A percentile compares a stretch with the other conserved stretches of the same genome.
These are phyloP conservation scores for Gonatopus flavifemur DNA, from an alignment of 1,140 invertebrate species.

Conservation along the genomic window DNA sequence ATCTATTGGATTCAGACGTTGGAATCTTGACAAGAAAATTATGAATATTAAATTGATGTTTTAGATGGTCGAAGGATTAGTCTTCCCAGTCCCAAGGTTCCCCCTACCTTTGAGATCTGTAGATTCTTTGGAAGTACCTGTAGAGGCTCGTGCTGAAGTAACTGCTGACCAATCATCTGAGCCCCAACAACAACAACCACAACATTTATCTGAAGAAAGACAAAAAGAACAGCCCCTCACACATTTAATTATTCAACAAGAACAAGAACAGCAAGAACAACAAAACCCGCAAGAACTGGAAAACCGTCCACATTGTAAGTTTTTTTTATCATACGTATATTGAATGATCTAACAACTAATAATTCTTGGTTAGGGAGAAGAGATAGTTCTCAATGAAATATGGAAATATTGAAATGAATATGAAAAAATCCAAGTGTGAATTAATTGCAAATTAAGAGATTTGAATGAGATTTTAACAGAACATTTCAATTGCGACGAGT, in stretches of 20 bases:
- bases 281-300: slow-evolving; percentile 36
- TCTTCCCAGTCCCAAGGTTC: slow-evolving; percentile 43
- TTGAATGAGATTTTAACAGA: too few relatives aligned
- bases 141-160: slow-evolving; percentile 44
- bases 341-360: too few relatives aligned
- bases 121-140: slow-evolving; percentile 47
- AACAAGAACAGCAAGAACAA: slow-evolving; percentile 30
- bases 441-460: too few relatives aligned
- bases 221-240: slow-evolving; percentile 27
- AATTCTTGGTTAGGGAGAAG: too few relatives aligned
- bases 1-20: too few relatives aligned
- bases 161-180: slow-evolving; percentile 31
- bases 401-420: too few relatives aligned
- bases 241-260: slow-evolving; percentile 39
- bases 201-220: slow-evolving; percentile 42
- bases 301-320: slow-evolving; percentile 66
- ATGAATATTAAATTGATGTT: slow-evolving; percentile 55
- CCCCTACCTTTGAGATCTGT: slow-evolving; percentile 38
- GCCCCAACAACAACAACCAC: slow-evolving; percentile 47
- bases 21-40: too few relatives aligned
- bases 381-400: too few relatives aligned
- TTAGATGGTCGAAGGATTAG: slow-evolving; percentile 47
- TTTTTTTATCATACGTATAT: too few relatives aligned
- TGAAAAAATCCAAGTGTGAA: too few relatives aligned
- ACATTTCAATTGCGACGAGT: too few relatives aligned